Evolutionary conservation across 1,140 invertebrate genomes (phyloP).

Genomic region (Drosophila sturtevanti): DNA sequence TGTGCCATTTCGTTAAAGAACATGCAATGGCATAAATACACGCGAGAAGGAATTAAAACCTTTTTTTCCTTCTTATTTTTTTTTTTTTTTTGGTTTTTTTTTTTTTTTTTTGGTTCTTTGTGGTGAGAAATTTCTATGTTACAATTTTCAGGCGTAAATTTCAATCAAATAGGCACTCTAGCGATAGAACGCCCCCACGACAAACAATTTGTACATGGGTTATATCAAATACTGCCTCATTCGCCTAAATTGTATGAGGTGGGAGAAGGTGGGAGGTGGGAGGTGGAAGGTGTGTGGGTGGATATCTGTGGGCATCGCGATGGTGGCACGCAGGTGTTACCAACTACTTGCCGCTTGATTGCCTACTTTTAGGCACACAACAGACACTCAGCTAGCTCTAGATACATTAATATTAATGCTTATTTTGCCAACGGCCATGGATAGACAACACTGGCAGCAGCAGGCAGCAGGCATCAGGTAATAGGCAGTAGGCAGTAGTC

Average conservation of each 20-base stretch:
- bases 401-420: slow-evolving; percentile 68
- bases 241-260: background rate
- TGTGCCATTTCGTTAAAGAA: slow-evolving; percentile 1
- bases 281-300: too few relatives aligned
- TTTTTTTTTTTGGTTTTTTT: background rate
- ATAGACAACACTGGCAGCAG: background rate
- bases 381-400: slow-evolving; percentile 38
- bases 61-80: background rate
- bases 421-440: slow-evolving; percentile 36
- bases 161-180: slow-evolving; percentile 57
- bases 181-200: slow-evolving; percentile 34
- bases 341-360: slow-evolving; percentile 57
- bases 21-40: slow-evolving; percentile 15
- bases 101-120: background rate
- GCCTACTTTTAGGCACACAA: slow-evolving; percentile 34
- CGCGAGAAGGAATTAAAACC: slow-evolving; percentile 1
- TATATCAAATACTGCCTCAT: slow-evolving; percentile 2
- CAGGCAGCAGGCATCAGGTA: slow-evolving; percentile 34
- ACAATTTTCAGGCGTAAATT: slow-evolving; percentile 66
- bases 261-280: too few relatives aligned
- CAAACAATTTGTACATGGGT: slow-evolving; percentile 41
- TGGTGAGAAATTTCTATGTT: slow-evolving; percentile 23
- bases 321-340: slow-evolving; percentile 49
- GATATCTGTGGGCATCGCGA: background rate
- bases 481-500: slow-evolving; percentile 17